phyloP scores from a whole-genome alignment of 92 coral and sea anemone species.

The Parazoanthus atlanticus region DNA sequence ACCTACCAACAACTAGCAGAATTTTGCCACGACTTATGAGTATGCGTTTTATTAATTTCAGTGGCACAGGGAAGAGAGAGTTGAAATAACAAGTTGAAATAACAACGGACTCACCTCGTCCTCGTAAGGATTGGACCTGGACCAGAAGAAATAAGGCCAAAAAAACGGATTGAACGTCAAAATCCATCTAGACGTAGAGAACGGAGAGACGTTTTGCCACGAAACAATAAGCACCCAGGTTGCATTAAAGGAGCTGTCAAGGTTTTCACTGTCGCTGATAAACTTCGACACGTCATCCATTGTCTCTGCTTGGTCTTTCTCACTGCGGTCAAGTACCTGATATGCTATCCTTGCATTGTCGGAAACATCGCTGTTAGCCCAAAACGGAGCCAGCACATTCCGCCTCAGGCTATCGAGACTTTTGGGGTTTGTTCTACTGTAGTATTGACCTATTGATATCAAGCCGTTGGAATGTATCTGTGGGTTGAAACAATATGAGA shows the following conservation, averaged over 20 bases:
- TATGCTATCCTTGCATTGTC: background rate
- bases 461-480: slow-evolving; percentile 24
- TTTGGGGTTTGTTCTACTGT: background rate
- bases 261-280: background rate
- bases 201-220: slow-evolving; percentile 22
- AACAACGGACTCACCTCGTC: background rate
- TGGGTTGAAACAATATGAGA: background rate
- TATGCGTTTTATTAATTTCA: too few relatives aligned
- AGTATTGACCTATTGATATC: background rate
- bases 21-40: too few relatives aligned
- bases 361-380: background rate
- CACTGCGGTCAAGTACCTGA: slow-evolving; percentile 3
- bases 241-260: slow-evolving; percentile 25
- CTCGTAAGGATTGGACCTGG: background rate
- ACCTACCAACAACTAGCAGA: too few relatives aligned
- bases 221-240: slow-evolving; percentile 22
- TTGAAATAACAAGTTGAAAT: too few relatives aligned
- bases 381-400: slow-evolving; percentile 26
- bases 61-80: too few relatives aligned
- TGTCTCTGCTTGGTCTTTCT: background rate
- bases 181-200: background rate
- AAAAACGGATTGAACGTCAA: too few relatives aligned
- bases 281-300: slow-evolving; percentile 6
- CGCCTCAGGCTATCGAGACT: background rate
- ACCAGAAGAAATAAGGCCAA: background rate